Conservation (phyloP, 2,888 invertebrate species). For the Andrena fulva region DNA sequence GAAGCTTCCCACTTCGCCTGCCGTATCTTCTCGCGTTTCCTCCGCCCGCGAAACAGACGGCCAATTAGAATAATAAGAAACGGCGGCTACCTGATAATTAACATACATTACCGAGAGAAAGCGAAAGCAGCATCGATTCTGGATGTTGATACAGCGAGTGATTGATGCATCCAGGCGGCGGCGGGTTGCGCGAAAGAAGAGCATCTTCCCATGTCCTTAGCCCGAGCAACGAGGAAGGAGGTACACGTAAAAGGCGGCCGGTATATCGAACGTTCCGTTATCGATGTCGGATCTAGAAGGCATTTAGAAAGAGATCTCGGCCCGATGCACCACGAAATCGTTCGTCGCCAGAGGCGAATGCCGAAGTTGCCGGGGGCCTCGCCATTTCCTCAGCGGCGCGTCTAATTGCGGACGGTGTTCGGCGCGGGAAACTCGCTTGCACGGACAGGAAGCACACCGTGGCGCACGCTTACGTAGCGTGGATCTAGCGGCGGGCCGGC, state of each 20-base stretch:
- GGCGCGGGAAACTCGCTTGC: conserved; percentile 54
- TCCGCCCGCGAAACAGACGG: not conserved
- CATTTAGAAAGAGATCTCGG: conserved; percentile 72
- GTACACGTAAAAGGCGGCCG: conserved; percentile 52
- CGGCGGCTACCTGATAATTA: conserved; percentile 48
- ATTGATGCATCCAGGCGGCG: conserved; percentile 50
- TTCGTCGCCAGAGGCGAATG: conserved; percentile 62
- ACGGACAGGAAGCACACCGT: not conserved
- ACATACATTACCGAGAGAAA: conserved; percentile 49
- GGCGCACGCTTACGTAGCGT: not conserved
- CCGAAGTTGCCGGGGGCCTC: conserved; percentile 53
- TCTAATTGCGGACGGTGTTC: conserved; percentile 68
- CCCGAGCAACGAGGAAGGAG: not conserved
- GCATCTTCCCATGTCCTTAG: conserved; percentile 54
- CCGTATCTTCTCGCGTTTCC: not conserved
- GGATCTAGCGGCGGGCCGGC: conserved; percentile 25
- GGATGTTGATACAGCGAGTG: conserved; percentile 39
- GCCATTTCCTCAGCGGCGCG: conserved; percentile 72
- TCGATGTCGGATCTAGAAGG: conserved; percentile 73
- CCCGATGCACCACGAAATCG: conserved; percentile 67
- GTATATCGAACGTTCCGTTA: conserved; percentile 61
- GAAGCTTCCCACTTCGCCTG: not conserved
- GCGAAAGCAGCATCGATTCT: conserved; percentile 33
- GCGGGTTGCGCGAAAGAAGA: conserved; percentile 15
- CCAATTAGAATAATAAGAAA: conserved; percentile 26